Conservation (phyloP, 1,140 invertebrate genomes). For the Nixonia krombeini region DNA sequence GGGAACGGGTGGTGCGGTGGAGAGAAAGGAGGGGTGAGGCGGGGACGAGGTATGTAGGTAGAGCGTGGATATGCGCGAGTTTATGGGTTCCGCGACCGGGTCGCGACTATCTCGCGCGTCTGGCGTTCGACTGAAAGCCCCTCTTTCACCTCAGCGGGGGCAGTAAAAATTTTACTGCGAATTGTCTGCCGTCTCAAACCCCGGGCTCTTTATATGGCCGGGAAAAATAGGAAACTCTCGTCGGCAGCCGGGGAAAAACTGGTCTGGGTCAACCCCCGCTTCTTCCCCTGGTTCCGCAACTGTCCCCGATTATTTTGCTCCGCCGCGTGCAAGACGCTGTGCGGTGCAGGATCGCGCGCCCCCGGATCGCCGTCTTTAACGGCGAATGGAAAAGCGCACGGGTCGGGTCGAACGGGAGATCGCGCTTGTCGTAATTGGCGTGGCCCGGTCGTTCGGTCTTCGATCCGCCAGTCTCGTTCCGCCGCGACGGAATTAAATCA, state of each 20-base stretch:
- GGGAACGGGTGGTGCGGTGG: conserved; percentile 48
- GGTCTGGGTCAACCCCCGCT: conserved; percentile 61
- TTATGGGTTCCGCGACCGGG: conserved; percentile 67
- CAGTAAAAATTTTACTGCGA: conserved; percentile 73
- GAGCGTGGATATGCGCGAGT: conserved; percentile 59
- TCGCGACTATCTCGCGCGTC: conserved; percentile 61
- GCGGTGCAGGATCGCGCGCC: not conserved
- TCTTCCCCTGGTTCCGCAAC: not conserved
- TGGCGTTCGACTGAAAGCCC: conserved; percentile 54
- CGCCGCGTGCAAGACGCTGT: not conserved
- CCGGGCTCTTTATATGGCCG: conserved; percentile 59
- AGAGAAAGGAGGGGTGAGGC: conserved; percentile 15
- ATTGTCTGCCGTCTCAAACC: conserved; percentile 69
- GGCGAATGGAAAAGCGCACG: too few species aligned
- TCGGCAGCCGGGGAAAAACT: conserved; percentile 60
- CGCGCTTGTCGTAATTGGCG: not conserved
- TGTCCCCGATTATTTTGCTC: conserved; percentile 29
- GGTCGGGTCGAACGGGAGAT: not conserved
- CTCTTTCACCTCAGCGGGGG: conserved; percentile 43
- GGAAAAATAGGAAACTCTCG: conserved; percentile 62
- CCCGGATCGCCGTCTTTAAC: too few species aligned
- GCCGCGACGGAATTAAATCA: not conserved
- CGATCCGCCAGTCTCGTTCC: not conserved
- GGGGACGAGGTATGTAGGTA: conserved; percentile 45
- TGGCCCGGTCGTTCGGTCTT: not conserved